Evolutionary conservation across 2,888 invertebrate genomes (phyloP).

Genomic region (Blera fallax): DNA sequence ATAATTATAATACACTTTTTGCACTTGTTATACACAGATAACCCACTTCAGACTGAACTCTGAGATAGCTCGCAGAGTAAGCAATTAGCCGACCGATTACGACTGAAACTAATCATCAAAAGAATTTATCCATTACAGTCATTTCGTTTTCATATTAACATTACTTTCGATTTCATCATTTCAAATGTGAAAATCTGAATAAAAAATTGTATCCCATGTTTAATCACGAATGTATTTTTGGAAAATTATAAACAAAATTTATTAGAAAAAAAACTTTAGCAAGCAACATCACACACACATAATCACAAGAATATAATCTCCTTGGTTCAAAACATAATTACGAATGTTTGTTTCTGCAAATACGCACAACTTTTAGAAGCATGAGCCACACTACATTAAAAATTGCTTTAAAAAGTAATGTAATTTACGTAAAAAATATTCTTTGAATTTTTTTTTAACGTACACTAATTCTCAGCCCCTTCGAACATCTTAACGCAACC

Average conservation of each 20-base stretch:
- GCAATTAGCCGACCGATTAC: not conserved
- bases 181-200: slow-evolving; percentile 6
- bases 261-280: not conserved
- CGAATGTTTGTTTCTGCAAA: not conserved
- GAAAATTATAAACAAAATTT: slow-evolving; percentile 53
- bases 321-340: slow-evolving; percentile 2
- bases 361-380: not conserved
- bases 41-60: not conserved
- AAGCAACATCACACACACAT: not conserved
- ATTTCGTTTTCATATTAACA: slow-evolving; percentile 11
- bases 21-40: not conserved
- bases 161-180: slow-evolving; percentile 6
- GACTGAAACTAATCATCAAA: not conserved
- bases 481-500: slow-evolving; percentile 36
- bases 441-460: not conserved
- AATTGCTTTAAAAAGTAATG: not conserved
- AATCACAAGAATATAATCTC: not conserved
- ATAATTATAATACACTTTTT: not conserved
- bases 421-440: not conserved
- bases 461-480: not conserved
- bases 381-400: not conserved
- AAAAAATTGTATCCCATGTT: slow-evolving; percentile 22
- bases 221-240: slow-evolving; percentile 55
- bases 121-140: slow-evolving; percentile 5
- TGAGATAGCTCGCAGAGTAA: not conserved